Evolutionary conservation across 2,888 invertebrate species (phyloP), one percentile per base, ranked within the genome.

Genomic region (Eilema depressum): DNA sequence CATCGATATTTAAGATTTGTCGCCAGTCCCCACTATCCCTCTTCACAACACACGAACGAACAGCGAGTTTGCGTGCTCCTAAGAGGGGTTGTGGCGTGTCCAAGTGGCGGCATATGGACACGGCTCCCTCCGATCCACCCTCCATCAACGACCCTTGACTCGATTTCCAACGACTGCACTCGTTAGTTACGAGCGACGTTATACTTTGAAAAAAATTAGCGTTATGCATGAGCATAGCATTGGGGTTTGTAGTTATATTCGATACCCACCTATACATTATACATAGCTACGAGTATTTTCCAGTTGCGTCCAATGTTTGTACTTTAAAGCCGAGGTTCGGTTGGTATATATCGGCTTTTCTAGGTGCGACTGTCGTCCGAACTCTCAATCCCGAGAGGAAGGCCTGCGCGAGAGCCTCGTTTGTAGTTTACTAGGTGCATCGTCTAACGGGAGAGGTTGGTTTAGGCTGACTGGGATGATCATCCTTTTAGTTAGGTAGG

Each of bases 71-170:
- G 83, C 82, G 79, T 84, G 83, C 74, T 76, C 82, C 86, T 77
- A 78, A 90, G 81, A 83, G 78, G 90, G 84, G 87, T 83, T 82
- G 88, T 90, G 86, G 85, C 94, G 93, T 94, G 94, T 87, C 89
- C 88, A 92, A 94, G 94, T 92, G 89, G 89, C 78, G 84, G 88
- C 85, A 85, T 83, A 80, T 78, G 70, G 80, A 77, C 67, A 76
- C 74, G 78, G 78, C 80, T 66, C 80, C 78, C 75, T 80, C 69
- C 82, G 73, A 82, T 82, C 81, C 84, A 86, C 89, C 90, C 91
- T 89, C 81, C 79, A 85, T 88, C 83, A 84, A 89, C 86, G 77
- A 86, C 90, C 86, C 92, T 90, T 80, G 79, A 83, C 84, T 86
- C 83, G 75, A 83, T 85, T 83, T 77, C 77, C 79, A 85, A 83